Evolutionary conservation across 2,888 invertebrate species (phyloP), one percentile per base, ranked within the genome.

Genomic region (Mylabris sibirica): DNA sequence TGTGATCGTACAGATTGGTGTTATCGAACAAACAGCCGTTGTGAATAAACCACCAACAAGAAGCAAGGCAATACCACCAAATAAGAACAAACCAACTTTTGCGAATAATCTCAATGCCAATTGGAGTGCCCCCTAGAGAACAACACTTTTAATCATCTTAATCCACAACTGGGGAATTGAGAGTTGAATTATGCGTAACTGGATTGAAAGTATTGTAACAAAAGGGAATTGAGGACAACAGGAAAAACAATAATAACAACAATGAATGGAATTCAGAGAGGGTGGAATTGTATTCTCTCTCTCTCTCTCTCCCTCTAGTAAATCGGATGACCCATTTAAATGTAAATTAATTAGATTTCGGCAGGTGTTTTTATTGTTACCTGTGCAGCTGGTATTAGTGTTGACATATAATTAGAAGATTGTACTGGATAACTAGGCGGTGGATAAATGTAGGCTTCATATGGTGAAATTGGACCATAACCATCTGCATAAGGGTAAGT

Each of bases 21-120:
- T 91, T 71, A 90, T 87, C 0, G 88, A 86, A 78, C 91, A 92
- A 0, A 91, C 82, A 0, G 89, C 87, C 0, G 89, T 85, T 1
- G 89, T 85, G 3, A 90, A 83, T 8, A 88, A 80, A n/a, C 87
- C 85, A 3, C 89, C 89, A 63, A 89, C 80, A 5, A 88, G 66
- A 4, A 89, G 76, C 5, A 88, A 79, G 11, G 79, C 81, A 11
- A 86, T 77, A 6, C 86, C 85, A 12, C 87, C 86, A 6, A 87
- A 59, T 0, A 87, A 71, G 26, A 86, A 84, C 17, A 86, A 79
- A 20, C 85, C 83, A 6, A 86, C 77, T 73, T 86, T 85, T n/a
- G 86, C 81, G 20, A 88, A 74, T 22, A 85, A 68, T 64, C 76
- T 77, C 59, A 84, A 65, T 3, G 77, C 75, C 9, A 78, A 67